Conservation (phyloP, 2,797 vertebrate genomes). For the Tokudaia tokunoshimensis region DNA sequence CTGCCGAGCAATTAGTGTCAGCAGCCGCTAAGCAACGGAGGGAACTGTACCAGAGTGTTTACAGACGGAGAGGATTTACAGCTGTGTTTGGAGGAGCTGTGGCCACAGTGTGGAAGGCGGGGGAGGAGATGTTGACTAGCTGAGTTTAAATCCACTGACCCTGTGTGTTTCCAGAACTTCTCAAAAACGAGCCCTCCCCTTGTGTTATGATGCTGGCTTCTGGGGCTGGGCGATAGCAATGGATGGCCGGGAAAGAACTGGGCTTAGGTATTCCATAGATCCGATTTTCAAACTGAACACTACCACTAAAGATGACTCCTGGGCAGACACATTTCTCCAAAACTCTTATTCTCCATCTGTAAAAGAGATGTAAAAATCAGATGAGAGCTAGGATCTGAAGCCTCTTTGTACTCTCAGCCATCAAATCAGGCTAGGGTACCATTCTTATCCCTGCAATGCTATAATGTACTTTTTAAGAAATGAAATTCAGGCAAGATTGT, state of each 20-base stretch:
- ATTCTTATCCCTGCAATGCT: not conserved
- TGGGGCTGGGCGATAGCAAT: not conserved
- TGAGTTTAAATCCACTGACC: not conserved
- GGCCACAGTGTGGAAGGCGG: not conserved
- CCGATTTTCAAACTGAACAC: not conserved
- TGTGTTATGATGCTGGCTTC: too few relatives aligned
- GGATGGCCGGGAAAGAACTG: not conserved
- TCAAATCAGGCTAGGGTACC: not conserved
- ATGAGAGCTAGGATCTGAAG: not conserved
- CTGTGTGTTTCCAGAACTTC: fast-evolving
- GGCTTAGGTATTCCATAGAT: not conserved
- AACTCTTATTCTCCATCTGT: not conserved
- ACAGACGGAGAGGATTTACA: slow-evolving; percentile 85
- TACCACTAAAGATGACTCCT: not conserved
- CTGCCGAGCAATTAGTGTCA: slow-evolving; percentile 89
- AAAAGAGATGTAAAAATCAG: slow-evolving; percentile 4
- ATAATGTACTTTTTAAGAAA: not conserved
- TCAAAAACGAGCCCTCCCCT: not conserved
- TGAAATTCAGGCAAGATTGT: not conserved
- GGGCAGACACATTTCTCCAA: not conserved
- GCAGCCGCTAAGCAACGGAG: slow-evolving; percentile 85
- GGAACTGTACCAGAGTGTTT: slow-evolving; percentile 81
- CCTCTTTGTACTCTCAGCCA: not conserved
- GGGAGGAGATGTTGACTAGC: not conserved
- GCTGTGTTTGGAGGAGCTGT: slow-evolving; percentile 29